Conservation (phyloP, 2,113 vertebrate genomes). For the Oxygymnocypris stewartii region DNA sequence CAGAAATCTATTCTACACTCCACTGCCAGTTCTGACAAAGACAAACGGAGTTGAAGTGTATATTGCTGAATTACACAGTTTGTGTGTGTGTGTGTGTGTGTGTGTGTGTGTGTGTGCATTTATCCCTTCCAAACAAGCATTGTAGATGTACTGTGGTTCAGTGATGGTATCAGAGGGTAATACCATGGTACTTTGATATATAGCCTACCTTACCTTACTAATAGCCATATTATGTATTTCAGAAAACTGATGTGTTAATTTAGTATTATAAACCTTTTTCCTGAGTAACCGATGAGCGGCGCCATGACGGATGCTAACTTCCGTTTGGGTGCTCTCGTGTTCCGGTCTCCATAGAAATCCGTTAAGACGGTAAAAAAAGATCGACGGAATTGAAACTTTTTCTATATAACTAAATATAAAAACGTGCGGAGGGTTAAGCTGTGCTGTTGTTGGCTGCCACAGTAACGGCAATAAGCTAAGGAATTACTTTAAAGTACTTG, state of each 20-base stretch:
- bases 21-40: background rate
- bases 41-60: constrained; percentile 7
- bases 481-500: no score
- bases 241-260: background rate
- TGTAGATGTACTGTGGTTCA: background rate
- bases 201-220: no score
- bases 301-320: no score
- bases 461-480: no score
- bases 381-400: no score
- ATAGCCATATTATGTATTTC: background rate
- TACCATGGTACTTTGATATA: background rate
- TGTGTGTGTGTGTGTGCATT: background rate
- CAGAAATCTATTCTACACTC: constrained; percentile 4
- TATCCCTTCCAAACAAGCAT: background rate
- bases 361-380: no score
- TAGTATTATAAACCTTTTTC: background rate
- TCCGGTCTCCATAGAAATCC: no score
- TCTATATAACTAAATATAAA: no score
- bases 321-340: no score
- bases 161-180: background rate
- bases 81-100: background rate
- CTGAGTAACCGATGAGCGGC: no score
- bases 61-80: background rate
- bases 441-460: no score
- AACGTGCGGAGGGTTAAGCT: no score